Evolutionary conservation across 2,113 vertebrate species (phyloP), one percentile per base, ranked within the genome.

Genomic region (Mormyrus lacerda): DNA sequence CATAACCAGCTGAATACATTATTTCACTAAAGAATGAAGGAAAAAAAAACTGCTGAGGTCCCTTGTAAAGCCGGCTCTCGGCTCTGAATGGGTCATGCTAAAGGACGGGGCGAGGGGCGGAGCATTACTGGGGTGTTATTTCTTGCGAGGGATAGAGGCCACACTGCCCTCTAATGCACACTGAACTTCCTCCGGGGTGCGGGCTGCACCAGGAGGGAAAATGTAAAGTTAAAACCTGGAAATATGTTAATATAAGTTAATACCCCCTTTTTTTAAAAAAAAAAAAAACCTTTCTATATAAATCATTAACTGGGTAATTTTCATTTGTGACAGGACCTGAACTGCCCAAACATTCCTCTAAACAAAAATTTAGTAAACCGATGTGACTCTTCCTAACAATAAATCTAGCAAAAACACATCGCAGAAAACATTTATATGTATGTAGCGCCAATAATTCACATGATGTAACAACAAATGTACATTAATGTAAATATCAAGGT

Each of bases 131-230:
- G 58, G 82, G n/a, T 76, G 24, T 24, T 82, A 48, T 39, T 83
- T 17, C 21, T 58, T 39, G 3, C 85, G 42, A 48, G 85, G 69
- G 44, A 89, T 85, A 83, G 65, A 91, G 44, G 61, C 89, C 84
- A 91, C 88, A 91, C 89, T 69, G 89, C 88, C 91, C 89, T 88
- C 89, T 91, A 89, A 79, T 89, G 89, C 39, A 55, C 73, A 53
- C 73, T 27, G 42, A 55, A 27, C 2, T 84, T 48, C 82, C 82
- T 27, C 27, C 45, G n/a, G 82, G 44, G 44, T 8, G 13, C 3
- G 27, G 31, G 15, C 84, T 51, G 27, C 13, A 42, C 45, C 3
- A 21, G 19, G n/a, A 21, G 15, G 21, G 61, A 69, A 76, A 42
- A 42, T 19, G 15, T 17, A 35, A 73, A 35, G 65, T 42, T 76